A percentile compares a stretch with the other conserved stretches of the same genome.
phyloP scores from a whole-genome alignment of 2,888 invertebrate species.

The Dendrolimus pini region DNA sequence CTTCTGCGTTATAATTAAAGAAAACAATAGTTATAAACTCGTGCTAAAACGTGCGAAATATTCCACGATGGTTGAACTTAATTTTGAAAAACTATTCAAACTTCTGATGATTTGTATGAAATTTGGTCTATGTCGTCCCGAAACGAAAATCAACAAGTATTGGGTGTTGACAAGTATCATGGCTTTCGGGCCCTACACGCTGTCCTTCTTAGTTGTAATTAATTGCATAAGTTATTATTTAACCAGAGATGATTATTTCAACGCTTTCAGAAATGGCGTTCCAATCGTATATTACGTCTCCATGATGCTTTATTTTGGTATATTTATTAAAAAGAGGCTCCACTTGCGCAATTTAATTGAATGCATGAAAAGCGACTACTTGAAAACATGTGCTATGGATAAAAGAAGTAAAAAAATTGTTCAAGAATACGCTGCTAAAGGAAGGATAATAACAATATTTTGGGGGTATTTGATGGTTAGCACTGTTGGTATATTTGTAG shows the following conservation, averaged over 20 bases:
- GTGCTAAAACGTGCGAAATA: no score
- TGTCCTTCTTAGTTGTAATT: not conserved
- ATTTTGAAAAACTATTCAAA: slow-evolving; percentile 5
- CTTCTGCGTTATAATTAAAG: no score
- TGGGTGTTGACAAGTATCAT: slow-evolving; percentile 4
- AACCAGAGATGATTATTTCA: not conserved
- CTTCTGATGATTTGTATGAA: not conserved
- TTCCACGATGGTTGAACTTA: not conserved
- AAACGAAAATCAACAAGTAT: slow-evolving; percentile 4
- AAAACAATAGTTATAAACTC: no score
- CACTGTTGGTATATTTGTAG: not conserved
- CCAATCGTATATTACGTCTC: not conserved
- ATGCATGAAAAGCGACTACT: not conserved
- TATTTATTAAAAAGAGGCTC: not conserved
- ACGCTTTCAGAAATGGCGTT: slow-evolving; percentile 1
- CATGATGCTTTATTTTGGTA: not conserved
- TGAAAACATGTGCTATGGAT: not conserved
- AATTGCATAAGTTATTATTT: not conserved
- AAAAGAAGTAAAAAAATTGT: not conserved
- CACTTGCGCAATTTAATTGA: not conserved
- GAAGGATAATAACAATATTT: not conserved
- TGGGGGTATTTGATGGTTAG: not conserved
- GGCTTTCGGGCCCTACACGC: not conserved
- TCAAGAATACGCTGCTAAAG: not conserved
- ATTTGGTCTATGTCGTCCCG: slow-evolving; percentile 5